A percentile compares a stretch with the other conserved stretches of the same genome.
Conservation (phyloP, 1,140 invertebrate species). For the Platorchestia sp. region DNA sequence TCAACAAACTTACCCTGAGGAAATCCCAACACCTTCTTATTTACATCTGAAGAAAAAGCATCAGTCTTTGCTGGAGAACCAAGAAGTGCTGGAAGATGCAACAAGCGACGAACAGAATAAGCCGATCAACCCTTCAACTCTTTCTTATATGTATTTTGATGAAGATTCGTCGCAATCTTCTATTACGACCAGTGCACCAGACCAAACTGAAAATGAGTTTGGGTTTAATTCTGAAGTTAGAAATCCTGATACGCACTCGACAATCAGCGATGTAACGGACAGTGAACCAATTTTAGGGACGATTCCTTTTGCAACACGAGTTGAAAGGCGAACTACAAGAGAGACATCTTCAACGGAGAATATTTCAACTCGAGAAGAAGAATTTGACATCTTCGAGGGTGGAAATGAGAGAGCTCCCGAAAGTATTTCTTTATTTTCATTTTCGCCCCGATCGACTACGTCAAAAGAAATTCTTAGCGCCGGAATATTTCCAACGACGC, state of each 20-base stretch:
- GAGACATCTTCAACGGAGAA: not conserved
- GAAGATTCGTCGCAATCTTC: not conserved
- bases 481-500: not conserved
- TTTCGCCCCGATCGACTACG: not conserved
- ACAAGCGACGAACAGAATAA: not conserved
- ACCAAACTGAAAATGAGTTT: not conserved
- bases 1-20: not conserved
- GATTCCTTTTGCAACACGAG: not conserved
- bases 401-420: not conserved
- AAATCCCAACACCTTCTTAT: not conserved
- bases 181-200: not conserved
- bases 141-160: not conserved
- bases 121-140: not conserved
- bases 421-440: not conserved
- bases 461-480: not conserved
- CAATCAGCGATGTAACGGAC: not conserved
- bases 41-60: constrained; percentile 16
- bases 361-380: not conserved
- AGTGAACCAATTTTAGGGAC: not conserved
- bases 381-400: not conserved
- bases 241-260: not conserved
- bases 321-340: not conserved
- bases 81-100: not conserved
- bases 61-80: not conserved
- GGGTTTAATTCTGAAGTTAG: not conserved